These are phyloP conservation scores for Corythornis vintsioides DNA, from an alignment of 2,113 vertebrate species.

Conservation along the genomic window DNA sequence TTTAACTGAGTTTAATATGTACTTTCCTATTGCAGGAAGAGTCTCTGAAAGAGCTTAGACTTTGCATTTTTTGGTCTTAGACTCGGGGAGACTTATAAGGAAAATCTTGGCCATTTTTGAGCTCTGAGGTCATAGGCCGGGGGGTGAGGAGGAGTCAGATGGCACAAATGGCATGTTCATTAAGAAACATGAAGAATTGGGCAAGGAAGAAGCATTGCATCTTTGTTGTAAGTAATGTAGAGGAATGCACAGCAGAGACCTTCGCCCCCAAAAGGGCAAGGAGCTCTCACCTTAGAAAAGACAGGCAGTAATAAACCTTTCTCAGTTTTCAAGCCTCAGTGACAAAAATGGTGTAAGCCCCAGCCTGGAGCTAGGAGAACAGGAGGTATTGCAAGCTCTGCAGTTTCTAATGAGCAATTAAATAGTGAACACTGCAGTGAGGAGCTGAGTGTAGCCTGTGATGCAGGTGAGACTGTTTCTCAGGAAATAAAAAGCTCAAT, in stretches of 20 bases:
- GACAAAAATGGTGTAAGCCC: conserved; percentile 21
- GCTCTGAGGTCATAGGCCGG: conserved; percentile 33
- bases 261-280: conserved; percentile 56
- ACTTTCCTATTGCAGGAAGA: not conserved
- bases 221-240: conserved; percentile 58
- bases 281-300: conserved; percentile 62
- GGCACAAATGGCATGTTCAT: conserved; percentile 16
- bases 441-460: not conserved
- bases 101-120: conserved; percentile 47
- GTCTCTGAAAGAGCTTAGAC: not conserved
- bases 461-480: not conserved
- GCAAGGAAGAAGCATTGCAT: conserved; percentile 41
- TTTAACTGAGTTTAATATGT: not conserved
- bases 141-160: conserved; percentile 46
- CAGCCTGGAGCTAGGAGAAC: not conserved
- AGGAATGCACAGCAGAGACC: conserved; percentile 69
- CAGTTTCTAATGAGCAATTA: not conserved
- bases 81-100: not conserved
- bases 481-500: not conserved
- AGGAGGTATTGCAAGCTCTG: not conserved
- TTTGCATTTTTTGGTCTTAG: not conserved
- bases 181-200: conserved; percentile 55
- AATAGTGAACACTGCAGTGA: not conserved
- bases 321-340: conserved; percentile 32
- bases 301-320: conserved; percentile 40